Evolutionary conservation across 1,140 invertebrate genomes (phyloP), one percentile per base, ranked within the genome.

Genomic region (Oryctes rhinoceros): DNA sequence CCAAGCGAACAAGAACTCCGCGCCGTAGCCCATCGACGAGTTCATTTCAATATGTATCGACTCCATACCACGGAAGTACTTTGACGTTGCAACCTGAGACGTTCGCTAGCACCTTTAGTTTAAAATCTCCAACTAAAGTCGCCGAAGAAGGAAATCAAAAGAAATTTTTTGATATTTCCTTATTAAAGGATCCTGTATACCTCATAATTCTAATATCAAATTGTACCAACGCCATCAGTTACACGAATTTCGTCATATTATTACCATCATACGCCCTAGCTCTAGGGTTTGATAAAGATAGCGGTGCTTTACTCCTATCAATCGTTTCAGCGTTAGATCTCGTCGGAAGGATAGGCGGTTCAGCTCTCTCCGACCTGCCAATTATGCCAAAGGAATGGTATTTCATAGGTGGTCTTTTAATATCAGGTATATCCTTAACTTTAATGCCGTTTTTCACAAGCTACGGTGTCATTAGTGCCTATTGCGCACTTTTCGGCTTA

Each of bases 241-340:
- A 96, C 83, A 96, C 95, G 0, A 96, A 96, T 85, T 95, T 96
- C 80, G 93, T 95, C 0, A 95, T 96, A 75, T 84, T 96, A 3
- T 88, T 96, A 15, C 94, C 95, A 4, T 90, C 91, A 0, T 96
- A 95, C 86, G 94, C 94, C 0, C 85, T 91, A 11, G 89, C 90
- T 15, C 87, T 94, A 6, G 91, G 91, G 0, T 96, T 93, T 83
- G 90, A 93, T 85, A 94, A 94, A 84, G 88, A 91, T 4, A 86
- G 90, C 65, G 91, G 92, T 0, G 92, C 94, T 1, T 91, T 93
- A 81, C 84, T 96, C 2, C 86, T 96, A 1, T 96, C 95, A 0
- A 93, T 94, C 49, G 94, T 96, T 0, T 95, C 94, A 0, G 90
- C 92, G 0, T 89, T 95, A 18, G 95, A 96, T 89, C 88, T 96